These are phyloP conservation scores for Lepus timidus DNA, from an alignment of 2,113 vertebrate genomes.

Conservation along the genomic window DNA sequence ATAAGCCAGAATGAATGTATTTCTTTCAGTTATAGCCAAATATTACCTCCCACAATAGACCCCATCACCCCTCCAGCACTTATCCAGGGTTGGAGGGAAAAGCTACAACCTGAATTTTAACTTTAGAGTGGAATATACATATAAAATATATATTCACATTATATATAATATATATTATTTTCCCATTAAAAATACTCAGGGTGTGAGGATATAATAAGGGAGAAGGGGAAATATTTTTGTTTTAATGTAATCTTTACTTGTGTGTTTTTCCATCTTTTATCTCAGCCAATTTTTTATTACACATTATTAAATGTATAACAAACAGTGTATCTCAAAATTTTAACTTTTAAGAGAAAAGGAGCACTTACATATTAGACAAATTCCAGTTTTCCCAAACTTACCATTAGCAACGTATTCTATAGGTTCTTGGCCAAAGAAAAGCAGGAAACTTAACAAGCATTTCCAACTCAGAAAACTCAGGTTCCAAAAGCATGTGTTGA, in stretches of 20 bases:
- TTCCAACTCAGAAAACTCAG: neutral
- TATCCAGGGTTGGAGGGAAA: neutral
- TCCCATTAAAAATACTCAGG: neutral
- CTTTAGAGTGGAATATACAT: neutral
- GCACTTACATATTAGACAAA: neutral
- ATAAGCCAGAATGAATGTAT: neutral
- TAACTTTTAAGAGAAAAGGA: neutral
- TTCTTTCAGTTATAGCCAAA: neutral
- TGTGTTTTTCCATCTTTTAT: neutral
- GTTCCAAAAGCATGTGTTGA: neutral
- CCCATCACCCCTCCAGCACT: neutral
- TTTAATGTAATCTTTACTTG: neutral
- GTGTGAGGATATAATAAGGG: neutral
- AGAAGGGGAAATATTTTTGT: neutral
- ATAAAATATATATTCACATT: neutral
- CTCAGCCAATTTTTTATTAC: neutral
- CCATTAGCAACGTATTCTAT: neutral
- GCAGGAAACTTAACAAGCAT: neutral
- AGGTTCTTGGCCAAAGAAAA: neutral
- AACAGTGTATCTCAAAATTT: neutral
- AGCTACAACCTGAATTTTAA: neutral
- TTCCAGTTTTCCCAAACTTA: neutral
- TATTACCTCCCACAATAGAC: neutral
- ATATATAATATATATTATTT: no score
- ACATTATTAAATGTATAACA: neutral